Percentiles rank a stretch among this genome's conserved stretches.
These are phyloP conservation scores for Ianthella basta DNA, from an alignment of 37 sponge, comb jelly and placozoan genomes.

Conservation along the genomic window DNA sequence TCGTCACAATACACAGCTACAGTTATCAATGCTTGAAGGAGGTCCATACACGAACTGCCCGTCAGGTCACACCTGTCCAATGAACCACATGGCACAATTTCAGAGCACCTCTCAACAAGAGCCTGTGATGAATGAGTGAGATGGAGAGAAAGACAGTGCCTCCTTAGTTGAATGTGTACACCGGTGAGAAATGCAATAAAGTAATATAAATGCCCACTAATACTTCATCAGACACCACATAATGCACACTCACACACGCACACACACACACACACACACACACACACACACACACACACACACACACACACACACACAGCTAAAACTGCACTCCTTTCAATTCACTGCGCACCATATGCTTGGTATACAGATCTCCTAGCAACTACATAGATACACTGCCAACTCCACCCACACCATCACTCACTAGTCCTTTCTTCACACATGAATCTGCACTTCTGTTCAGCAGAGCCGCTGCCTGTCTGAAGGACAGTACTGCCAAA, in stretches of 20 bases:
- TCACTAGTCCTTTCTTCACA: neutral
- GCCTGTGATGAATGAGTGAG: neutral
- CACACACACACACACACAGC: neutral
- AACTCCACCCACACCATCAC: neutral
- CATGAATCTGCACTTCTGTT: neutral
- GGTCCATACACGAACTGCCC: neutral
- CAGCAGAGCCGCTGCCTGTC: neutral
- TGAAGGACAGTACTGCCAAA: neutral
- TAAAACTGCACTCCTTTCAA: neutral
- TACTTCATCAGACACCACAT: neutral
- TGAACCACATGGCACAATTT: neutral
- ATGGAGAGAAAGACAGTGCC: too few relatives aligned
- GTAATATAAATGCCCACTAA: neutral
- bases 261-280: neutral
- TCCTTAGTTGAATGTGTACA: neutral
- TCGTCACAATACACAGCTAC: slow-evolving; percentile 1
- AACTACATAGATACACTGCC: neutral
- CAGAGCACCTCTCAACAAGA: neutral
- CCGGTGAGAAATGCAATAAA: neutral
- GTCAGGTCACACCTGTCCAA: neutral
- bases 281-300: neutral
- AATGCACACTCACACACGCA: neutral
- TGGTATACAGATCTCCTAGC: neutral
- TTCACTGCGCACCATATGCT: neutral
- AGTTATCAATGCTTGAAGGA: neutral